Base-by-base conservation (phyloP, 2,113 vertebrate genomes). In the Pterocles gutturalis region DNA sequence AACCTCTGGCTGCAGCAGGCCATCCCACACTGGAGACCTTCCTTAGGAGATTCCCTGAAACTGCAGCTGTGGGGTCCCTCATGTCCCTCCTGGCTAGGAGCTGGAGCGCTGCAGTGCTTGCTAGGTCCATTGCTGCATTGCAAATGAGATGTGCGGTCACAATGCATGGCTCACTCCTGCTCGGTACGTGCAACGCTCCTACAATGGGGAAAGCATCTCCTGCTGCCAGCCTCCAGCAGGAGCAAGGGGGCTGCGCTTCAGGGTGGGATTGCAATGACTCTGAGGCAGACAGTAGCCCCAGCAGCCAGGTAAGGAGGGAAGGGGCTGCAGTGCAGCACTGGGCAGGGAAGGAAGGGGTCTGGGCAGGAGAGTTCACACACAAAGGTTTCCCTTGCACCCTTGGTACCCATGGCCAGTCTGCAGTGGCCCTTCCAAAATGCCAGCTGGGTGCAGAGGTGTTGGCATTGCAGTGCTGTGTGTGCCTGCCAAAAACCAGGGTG, bases 121-220 rank as follows among this genome's bases (percentile, higher is more conserved):
- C 25, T 13, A 10, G n/a, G 17, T 53, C 57, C 29, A 36, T 22
- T 8, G 3, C 25, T 5, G 22, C 3, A 0, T 9, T 16, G 17
- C 21, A 41, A 53, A 41, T 33, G 7, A 57, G 41, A 9, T 1
- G 4, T 13, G 6, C 4, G 4, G 25, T 45, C 21, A 8, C 0
- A 3, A 7, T 0, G 3, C 9, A 7, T 60, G 12, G 16, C 65
- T 82, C 15, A 0, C 6, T 34, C 31, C 57, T 10, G 31, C 46
- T 33, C 36, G 5, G 55, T 1, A 1, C 8, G 0, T 7, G 29
- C 7, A 60, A 34, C 0, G 4, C 10, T 78, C 29, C 58, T 31
- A 1, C 0, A 3, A 13, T 14, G n/a, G 31, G 31, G 29, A 6
- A n/a, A 72, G 53, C 28, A 17, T 28, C 53, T 66, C 28, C 41